These are phyloP conservation scores for Pipistrellus kuhlii DNA, from an alignment of 2,797 vertebrate genomes.

Conservation along the genomic window DNA sequence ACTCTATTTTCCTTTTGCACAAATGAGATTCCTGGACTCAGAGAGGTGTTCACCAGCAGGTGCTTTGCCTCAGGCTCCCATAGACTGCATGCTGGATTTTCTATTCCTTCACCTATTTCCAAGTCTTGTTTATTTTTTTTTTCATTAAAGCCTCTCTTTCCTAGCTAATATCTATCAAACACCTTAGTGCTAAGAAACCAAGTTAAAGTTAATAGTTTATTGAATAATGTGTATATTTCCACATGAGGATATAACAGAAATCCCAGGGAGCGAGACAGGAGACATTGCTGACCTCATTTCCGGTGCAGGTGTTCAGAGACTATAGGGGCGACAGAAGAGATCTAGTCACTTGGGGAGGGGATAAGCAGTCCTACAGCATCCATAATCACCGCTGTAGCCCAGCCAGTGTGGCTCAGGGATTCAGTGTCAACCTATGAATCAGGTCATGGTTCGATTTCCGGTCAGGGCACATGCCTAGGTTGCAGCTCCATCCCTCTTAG, in stretches of 20 bases:
- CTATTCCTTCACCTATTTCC: too few relatives aligned
- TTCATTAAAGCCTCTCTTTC: too few relatives aligned
- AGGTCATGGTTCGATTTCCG: too few relatives aligned
- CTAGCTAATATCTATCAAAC: too few relatives aligned
- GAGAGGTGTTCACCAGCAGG: too few relatives aligned
- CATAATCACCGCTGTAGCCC: not conserved
- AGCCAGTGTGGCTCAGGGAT: too few relatives aligned
- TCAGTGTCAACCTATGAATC: too few relatives aligned
- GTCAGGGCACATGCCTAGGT: too few relatives aligned
- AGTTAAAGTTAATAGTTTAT: constrained; percentile 26
- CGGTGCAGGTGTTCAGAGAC: not conserved
- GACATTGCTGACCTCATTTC: not conserved
- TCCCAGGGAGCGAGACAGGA: not conserved
- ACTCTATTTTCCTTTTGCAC: not conserved
- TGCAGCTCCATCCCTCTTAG: too few relatives aligned
- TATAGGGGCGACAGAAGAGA: not conserved
- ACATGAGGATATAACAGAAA: not conserved
- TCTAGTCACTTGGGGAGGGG: constrained; percentile 8
- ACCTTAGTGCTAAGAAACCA: not conserved
- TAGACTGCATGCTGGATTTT: too few relatives aligned
- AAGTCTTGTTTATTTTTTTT: too few relatives aligned
- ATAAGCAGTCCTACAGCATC: not conserved
- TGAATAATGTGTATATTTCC: not conserved
- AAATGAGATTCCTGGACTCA: not conserved
- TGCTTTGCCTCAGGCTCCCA: too few relatives aligned